Evolutionary conservation across 2,113 vertebrate species (phyloP).

Genomic region (Nymphicus hollandicus): DNA sequence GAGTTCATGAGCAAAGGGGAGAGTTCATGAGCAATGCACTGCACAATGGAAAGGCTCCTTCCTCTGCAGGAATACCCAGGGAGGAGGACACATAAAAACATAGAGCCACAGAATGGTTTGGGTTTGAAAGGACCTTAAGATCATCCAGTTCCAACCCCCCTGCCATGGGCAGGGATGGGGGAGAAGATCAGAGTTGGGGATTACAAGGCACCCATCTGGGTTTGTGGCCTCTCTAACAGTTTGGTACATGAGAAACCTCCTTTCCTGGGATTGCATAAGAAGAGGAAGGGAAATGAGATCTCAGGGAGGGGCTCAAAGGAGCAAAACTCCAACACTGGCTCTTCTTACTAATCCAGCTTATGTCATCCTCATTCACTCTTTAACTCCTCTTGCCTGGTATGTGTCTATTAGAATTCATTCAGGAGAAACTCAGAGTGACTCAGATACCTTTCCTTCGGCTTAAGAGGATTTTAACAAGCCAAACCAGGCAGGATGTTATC

Average conservation of each 20-base stretch:
- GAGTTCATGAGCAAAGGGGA: not conserved
- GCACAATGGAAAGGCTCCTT: not conserved
- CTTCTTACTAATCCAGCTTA: not conserved
- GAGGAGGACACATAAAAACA: accelerated
- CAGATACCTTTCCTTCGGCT: not conserved
- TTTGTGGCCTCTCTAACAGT: not conserved
- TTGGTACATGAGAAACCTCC: not conserved
- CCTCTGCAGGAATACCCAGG: not conserved
- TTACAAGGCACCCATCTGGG: not conserved
- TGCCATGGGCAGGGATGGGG: not conserved
- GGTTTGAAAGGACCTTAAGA: not conserved
- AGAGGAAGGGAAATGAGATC: conserved; percentile 14
- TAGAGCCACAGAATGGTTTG: not conserved
- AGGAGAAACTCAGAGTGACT: conserved; percentile 15
- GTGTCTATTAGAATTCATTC: not conserved
- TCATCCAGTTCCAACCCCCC: not conserved
- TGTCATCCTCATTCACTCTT: not conserved
- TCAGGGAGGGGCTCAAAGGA: not conserved
- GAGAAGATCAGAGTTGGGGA: not conserved
- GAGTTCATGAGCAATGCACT: not conserved
- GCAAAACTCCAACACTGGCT: not conserved
- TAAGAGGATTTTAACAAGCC: not conserved
- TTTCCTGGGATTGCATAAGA: not conserved
- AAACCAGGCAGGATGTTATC: not conserved
- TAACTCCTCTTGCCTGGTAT: not conserved